phyloP scores from a whole-genome alignment of 2,888 invertebrate genomes.

The Platyscelio sp. region DNA sequence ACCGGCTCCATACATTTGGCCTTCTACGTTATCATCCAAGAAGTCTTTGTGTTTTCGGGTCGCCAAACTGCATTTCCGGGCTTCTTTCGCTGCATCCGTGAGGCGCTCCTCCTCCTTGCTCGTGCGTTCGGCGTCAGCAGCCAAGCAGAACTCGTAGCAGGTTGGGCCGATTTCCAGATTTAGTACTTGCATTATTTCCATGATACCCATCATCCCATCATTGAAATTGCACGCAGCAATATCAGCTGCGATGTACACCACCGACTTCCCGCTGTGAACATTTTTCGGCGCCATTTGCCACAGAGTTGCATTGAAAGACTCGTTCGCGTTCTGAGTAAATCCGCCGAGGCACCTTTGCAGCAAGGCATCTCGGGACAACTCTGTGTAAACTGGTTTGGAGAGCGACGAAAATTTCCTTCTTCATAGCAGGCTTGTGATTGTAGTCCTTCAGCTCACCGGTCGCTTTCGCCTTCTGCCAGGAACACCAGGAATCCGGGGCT shows the following conservation, averaged over 20 bases:
- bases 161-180: too few relatives aligned
- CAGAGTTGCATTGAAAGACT: conserved; percentile 25
- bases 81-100: conserved; percentile 27
- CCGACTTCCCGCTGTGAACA: too few relatives aligned
- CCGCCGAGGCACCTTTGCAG: conserved; percentile 47
- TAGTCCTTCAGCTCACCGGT: not conserved
- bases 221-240: too few relatives aligned
- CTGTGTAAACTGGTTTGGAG: conserved; percentile 32
- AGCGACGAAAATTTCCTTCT: conserved; percentile 33
- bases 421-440: conserved; percentile 38
- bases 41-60: conserved; percentile 29
- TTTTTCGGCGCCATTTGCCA: too few relatives aligned
- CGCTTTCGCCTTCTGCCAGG: conserved; percentile 62
- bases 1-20: conserved; percentile 52
- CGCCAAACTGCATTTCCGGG: conserved; percentile 10
- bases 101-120: conserved; percentile 10
- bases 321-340: conserved; percentile 49
- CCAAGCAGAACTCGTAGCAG: conserved; percentile 43
- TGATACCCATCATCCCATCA: too few relatives aligned
- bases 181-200: too few relatives aligned
- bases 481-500: conserved; percentile 64
- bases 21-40: conserved; percentile 24
- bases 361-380: conserved; percentile 38
- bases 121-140: conserved; percentile 31
- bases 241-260: too few relatives aligned